Conservation (phyloP, 2,888 invertebrate species). For the Rotaria socialis region DNA sequence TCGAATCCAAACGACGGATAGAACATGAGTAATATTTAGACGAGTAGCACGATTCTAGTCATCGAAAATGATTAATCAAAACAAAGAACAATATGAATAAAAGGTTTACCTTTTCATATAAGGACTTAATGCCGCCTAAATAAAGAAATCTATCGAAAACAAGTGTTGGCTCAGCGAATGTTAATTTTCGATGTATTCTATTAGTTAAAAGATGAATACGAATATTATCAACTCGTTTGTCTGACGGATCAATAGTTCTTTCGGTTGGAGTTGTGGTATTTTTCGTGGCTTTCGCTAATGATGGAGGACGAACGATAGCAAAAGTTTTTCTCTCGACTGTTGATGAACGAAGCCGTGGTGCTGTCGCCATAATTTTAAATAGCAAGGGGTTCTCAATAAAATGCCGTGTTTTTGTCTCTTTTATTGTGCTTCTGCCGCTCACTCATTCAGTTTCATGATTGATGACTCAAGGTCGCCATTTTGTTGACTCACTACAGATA, state of each 20-base stretch:
- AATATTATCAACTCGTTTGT: background rate
- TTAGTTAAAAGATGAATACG: background rate
- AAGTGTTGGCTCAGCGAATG: background rate
- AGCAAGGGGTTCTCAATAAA: background rate
- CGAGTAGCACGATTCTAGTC: background rate
- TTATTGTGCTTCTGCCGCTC: background rate
- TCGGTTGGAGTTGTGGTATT: background rate
- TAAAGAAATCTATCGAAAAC: background rate
- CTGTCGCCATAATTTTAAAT: background rate
- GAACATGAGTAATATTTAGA: constrained; percentile 7
- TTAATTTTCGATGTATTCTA: background rate
- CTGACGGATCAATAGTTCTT: background rate
- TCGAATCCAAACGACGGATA: constrained; percentile 29
- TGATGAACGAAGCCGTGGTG: background rate
- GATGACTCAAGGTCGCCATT: constrained; percentile 13
- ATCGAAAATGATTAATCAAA: background rate
- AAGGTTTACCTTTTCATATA: background rate
- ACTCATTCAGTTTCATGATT: background rate
- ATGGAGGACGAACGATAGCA: too few species aligned
- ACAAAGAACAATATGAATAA: background rate
- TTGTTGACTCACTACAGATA: background rate
- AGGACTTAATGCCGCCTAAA: constrained; percentile 3
- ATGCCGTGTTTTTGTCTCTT: background rate
- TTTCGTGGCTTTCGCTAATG: background rate
- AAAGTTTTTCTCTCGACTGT: background rate